Base-by-base conservation (phyloP, 1,140 invertebrate species). In the Macrotrachela quadricornifera region DNA sequence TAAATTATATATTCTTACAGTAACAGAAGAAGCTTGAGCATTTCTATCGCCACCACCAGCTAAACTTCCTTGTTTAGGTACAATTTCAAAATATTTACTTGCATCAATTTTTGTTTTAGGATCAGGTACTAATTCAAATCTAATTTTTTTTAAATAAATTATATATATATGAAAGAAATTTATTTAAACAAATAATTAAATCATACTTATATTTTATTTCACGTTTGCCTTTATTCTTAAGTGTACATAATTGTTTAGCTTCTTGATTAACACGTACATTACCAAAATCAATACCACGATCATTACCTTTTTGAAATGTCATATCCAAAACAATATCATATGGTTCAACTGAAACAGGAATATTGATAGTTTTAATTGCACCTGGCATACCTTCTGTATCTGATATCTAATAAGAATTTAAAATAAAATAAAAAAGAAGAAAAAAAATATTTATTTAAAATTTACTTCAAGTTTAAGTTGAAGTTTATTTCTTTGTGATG, bases 181-280 rank as follows among this genome's bases (percentile, higher is more conserved):
- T 42, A 12, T 12, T n/a, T 42, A n/a, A 42, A 12, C 40, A 12
- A 16, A 14, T 38, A 10, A 16, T 42, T 42, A n/a, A 15, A n/a
- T 60, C 61, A 62, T 58, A 69, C 66, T 62, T 64, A 59, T 59
- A 71, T 44, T 58, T 48, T 49, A 70, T 68, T 44, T 70, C 68
- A 61, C 69, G 70, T 67, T 68, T 69, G 15, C 69, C 69, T 57
- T 69, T 70, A 58, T 71, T 71, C 55, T 70, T 71, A 46, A 71
- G 57, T 10, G 65, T 62, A 55, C 63, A 65, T 39, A 56, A 61
- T 56, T 66, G 63, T 61, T 67, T 70, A 30, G 58, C 57, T 57
- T 71, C 68, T 50, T 69, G 66, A 43, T 60, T 59, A 41, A 71
- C 67, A 50, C 62, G 58, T 11, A 69, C 59, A 21, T 60, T 63